Conservation (phyloP, 2,113 vertebrate genomes). For the Notarius quadriscutis region DNA sequence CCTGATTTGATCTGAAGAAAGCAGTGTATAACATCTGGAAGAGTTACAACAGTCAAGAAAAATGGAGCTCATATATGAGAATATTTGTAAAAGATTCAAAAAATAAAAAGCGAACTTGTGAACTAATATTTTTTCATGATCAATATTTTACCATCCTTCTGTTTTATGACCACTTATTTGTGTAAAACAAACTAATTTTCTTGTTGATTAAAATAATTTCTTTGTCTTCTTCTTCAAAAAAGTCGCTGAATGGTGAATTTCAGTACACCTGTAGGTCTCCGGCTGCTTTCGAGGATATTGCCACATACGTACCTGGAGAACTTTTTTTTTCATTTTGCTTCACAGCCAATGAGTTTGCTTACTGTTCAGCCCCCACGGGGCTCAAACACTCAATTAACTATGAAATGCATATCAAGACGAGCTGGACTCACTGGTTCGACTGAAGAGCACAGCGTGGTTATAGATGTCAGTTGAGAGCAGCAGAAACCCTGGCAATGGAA, state of each 20-base stretch:
- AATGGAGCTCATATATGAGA: background rate
- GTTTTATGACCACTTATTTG: background rate
- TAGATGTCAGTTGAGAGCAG: slow-evolving; percentile 91
- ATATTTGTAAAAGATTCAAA: background rate
- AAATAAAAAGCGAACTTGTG: background rate
- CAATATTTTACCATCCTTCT: background rate
- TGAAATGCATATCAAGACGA: background rate
- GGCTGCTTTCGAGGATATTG: background rate
- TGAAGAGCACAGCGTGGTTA: slow-evolving; percentile 84
- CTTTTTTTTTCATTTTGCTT: background rate
- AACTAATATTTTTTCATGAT: background rate
- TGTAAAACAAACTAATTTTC: no score
- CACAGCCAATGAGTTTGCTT: background rate
- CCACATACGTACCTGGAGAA: background rate
- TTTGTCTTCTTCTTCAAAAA: background rate
- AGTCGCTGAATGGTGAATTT: background rate
- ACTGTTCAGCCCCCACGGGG: background rate
- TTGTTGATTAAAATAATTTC: background rate
- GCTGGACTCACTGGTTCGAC: slow-evolving; percentile 82
- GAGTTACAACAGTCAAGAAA: background rate
- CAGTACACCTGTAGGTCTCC: background rate
- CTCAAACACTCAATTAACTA: background rate
- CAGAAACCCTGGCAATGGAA: slow-evolving; percentile 93
- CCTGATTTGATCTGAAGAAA: background rate
- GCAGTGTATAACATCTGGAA: background rate